Percentiles rank a stretch among this genome's conserved stretches.
Conservation (phyloP, 2,888 invertebrate genomes). For the Oxycera nigricornis region DNA sequence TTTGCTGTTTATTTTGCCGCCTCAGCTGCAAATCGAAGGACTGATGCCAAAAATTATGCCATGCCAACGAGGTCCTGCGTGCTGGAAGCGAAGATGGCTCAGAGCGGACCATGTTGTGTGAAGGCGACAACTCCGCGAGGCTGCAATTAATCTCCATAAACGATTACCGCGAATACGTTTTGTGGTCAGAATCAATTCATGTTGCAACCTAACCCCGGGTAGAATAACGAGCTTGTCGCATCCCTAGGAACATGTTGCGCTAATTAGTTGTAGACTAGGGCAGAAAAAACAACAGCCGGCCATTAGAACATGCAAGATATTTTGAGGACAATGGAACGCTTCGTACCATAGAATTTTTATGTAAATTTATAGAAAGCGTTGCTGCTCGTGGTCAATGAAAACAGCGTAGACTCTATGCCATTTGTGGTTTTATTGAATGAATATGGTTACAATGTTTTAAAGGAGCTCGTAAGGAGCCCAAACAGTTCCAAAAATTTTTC, state of each 20-base stretch:
- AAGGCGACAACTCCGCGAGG: constrained; percentile 39
- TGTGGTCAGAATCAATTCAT: constrained; percentile 43
- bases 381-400: too few species aligned
- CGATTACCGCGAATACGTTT: constrained; percentile 47
- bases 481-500: too few species aligned
- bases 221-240: constrained; percentile 40
- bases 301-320: constrained; percentile 34
- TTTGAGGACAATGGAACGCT: not conserved
- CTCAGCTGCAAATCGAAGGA: not conserved
- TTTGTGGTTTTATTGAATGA: too few species aligned
- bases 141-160: constrained; percentile 48
- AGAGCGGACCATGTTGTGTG: constrained; percentile 35
- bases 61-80: not conserved
- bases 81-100: too few species aligned
- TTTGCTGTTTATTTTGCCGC: not conserved
- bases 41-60: not conserved
- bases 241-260: constrained; percentile 43
- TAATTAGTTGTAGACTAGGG: constrained; percentile 38
- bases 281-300: constrained; percentile 4
- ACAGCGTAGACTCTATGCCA: too few species aligned
- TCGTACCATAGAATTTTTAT: too few species aligned
- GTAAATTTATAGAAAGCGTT: too few species aligned
- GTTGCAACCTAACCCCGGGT: constrained; percentile 32
- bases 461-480: too few species aligned
- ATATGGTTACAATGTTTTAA: too few species aligned